Evolutionary conservation across 2,888 invertebrate species (phyloP).

Genomic region (Amorpha juglandis): DNA sequence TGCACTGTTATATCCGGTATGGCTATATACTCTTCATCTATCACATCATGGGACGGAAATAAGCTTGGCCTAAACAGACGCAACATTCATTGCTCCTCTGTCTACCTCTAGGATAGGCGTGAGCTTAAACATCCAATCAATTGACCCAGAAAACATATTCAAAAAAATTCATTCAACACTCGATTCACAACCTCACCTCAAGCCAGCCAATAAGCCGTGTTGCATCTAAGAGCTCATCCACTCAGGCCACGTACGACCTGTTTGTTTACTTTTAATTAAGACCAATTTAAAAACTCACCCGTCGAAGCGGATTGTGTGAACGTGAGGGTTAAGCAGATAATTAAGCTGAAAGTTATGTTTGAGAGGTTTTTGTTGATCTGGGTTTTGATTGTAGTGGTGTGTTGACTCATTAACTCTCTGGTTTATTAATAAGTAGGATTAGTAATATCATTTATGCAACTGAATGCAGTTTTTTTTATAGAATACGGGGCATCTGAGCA

Average conservation of each 20-base stretch:
- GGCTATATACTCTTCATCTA: no score
- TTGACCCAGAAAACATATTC: not conserved
- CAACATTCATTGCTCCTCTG: no score
- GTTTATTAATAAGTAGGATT: not conserved
- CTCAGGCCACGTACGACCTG: conserved; percentile 23
- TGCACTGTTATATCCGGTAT: no score
- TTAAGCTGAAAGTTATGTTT: conserved; percentile 13
- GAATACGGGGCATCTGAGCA: no score
- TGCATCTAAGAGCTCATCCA: conserved; percentile 8
- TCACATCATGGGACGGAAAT: no score
- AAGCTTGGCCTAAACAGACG: no score
- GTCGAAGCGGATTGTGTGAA: conserved; percentile 4
- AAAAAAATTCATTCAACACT: not conserved
- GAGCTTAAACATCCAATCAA: not conserved
- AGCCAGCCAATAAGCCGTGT: conserved; percentile 9
- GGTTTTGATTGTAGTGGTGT: not conserved
- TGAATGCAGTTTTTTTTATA: no score
- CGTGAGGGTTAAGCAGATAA: conserved; percentile 18
- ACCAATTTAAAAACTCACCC: conserved; percentile 56
- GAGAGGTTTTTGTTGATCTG: conserved; percentile 1
- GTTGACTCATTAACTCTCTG: not conserved
- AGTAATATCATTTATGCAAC: not conserved
- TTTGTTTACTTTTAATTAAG: conserved; percentile 68
- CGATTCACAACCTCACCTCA: not conserved
- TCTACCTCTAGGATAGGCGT: no score